A percentile compares a stretch with the other conserved stretches of the same genome.
Evolutionary conservation across 37 sponge, comb jelly and placozoan species (phyloP).

Genomic region (Sycon ciliatum): DNA sequence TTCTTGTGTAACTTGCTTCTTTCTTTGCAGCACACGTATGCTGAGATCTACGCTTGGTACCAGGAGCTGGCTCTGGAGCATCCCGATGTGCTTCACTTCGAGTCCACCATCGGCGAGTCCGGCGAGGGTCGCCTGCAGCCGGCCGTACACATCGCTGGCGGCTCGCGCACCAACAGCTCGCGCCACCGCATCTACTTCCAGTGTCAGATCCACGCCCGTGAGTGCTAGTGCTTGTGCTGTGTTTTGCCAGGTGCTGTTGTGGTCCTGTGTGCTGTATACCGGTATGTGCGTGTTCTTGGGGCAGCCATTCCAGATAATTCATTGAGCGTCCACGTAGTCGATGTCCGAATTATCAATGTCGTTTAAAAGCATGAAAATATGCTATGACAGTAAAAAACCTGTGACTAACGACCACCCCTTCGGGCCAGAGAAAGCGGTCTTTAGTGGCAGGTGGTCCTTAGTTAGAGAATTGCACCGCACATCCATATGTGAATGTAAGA

Average conservation of each 20-base stretch:
- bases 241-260: too few relatives aligned
- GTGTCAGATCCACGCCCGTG: conserved; percentile 78
- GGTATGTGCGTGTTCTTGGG: too few relatives aligned
- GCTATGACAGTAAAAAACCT: not conserved
- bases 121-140: conserved; percentile 34
- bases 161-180: not conserved
- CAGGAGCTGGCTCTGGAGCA: not conserved
- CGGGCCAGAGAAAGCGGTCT: too few relatives aligned
- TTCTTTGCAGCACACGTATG: not conserved
- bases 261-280: too few relatives aligned
- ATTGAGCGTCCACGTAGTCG: not conserved
- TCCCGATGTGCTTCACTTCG: conserved; percentile 27
- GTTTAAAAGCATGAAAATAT: not conserved
- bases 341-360: not conserved
- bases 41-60: not conserved
- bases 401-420: too few relatives aligned
- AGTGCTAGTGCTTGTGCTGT: too few relatives aligned
- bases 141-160: conserved; percentile 51
- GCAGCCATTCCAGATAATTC: too few relatives aligned
- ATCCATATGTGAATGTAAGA: too few relatives aligned
- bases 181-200: conserved; percentile 50
- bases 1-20: not conserved
- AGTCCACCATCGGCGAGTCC: conserved; percentile 47
- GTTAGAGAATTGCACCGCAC: too few relatives aligned
- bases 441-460: too few relatives aligned